phyloP scores from a whole-genome alignment of 2,113 vertebrate species.

The Bostrychus sinensis region DNA sequence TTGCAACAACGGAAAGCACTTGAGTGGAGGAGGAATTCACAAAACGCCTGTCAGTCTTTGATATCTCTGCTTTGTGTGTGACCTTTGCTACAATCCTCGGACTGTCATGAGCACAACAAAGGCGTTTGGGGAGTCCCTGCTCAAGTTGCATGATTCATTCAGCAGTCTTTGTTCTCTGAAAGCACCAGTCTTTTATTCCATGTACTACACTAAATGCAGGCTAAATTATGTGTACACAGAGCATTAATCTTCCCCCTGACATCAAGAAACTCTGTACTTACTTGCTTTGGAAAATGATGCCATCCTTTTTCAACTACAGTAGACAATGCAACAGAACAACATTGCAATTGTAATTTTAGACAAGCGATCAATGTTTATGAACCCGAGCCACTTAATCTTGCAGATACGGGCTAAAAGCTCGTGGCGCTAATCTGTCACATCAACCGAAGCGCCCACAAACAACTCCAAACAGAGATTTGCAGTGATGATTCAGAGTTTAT shows the following conservation, averaged over 20 bases:
- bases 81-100: constrained; percentile 46
- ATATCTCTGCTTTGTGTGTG: constrained; percentile 63
- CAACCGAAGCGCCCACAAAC: neutral
- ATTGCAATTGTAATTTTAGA: constrained; percentile 22
- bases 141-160: constrained; percentile 25
- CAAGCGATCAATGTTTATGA: constrained; percentile 35
- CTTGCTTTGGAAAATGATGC: neutral
- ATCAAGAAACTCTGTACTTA: constrained; percentile 15
- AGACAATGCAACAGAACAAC: constrained; percentile 8
- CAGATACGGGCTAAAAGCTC: constrained; percentile 10
- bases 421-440: constrained; percentile 21
- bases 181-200: constrained; percentile 24
- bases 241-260: constrained; percentile 27
- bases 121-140: constrained; percentile 27
- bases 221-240: constrained; percentile 31
- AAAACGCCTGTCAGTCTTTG: constrained; percentile 66
- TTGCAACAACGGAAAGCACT: constrained; percentile 70
- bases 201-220: constrained; percentile 20
- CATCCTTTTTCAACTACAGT: constrained; percentile 1
- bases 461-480: constrained; percentile 8
- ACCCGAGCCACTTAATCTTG: constrained; percentile 19
- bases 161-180: constrained; percentile 30
- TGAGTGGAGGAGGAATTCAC: constrained; percentile 67
- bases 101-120: constrained; percentile 19
- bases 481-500: constrained; percentile 26